Evolutionary conservation across 2,888 invertebrate genomes (phyloP), one percentile per base, ranked within the genome.

Genomic region (Petrophora chlorosata): DNA sequence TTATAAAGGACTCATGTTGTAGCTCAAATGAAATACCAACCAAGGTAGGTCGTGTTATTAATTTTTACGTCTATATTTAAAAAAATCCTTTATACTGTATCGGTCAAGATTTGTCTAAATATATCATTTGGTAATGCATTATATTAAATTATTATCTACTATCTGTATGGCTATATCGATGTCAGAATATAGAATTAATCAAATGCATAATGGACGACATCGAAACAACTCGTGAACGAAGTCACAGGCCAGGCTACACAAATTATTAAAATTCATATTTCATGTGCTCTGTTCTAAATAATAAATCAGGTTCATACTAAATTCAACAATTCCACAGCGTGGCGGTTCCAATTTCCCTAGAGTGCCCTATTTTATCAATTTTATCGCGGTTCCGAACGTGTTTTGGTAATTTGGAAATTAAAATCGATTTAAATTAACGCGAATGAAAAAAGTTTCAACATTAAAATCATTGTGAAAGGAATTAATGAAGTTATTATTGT

Each of bases 261-360:
- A 9, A 26, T n/a, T 5, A n/a, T 14, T 29, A 8, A 22, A 30
- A 35, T 29, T 36, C 44, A 9, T 23, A 34, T 40, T 28, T 39
- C 22, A 34, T 28, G 19, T 28, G 9, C 25, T 17, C 23, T 3
- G 32, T 26, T 32, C 10, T 17, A 28, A 29, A 22, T 36, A 35
- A 47, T 47, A 47, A 47, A 47, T 41, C 47, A 30, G 40, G 35
- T 10, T 10, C 36, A 23, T 47, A 41, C 36, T 41, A 47, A 41
- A 25, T 29, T 35, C 15, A 22, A 40, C 47, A 41, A 41, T 41
- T 17, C 14, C 17, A 30, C 25, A 25, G 16, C 33, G 10, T 9
- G 15, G 35, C 25, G 19, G 38, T 43, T 39, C 13, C 36, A 29
- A 49, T 43, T 50, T 43, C 49, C 49, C 49, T 5, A 1, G 39